Conservation (phyloP, 2,113 vertebrate species). For the Arenaria interpres region DNA sequence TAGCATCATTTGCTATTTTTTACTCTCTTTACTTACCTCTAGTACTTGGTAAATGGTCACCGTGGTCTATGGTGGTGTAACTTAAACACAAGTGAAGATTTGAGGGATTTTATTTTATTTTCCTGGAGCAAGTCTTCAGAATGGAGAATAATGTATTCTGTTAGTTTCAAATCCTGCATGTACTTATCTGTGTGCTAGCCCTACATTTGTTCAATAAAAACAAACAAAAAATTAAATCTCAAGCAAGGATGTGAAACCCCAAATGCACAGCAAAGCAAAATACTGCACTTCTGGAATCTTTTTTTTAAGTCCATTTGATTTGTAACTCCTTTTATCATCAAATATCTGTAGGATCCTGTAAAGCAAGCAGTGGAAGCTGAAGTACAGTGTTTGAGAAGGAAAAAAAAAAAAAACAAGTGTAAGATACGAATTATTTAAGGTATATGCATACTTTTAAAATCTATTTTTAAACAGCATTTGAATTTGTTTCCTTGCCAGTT, state of each 20-base stretch:
- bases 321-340: background rate
- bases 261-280: background rate
- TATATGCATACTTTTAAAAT: background rate
- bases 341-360: background rate
- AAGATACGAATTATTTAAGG: background rate
- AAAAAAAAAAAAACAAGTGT: background rate
- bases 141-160: background rate
- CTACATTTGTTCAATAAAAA: background rate
- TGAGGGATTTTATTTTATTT: background rate
- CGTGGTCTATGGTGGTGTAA: background rate
- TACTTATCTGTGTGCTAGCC: background rate
- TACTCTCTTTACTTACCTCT: background rate
- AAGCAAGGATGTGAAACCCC: background rate
- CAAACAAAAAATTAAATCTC: background rate
- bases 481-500: background rate
- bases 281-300: background rate
- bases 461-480: background rate
- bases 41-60: background rate
- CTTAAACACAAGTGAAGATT: background rate
- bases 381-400: background rate
- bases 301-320: background rate
- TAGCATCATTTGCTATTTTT: conserved; percentile 40
- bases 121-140: background rate
- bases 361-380: background rate
- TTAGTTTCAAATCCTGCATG: background rate